Evolutionary conservation across 2,888 invertebrate species (phyloP).

Genomic region (Augochlorella aurata): DNA sequence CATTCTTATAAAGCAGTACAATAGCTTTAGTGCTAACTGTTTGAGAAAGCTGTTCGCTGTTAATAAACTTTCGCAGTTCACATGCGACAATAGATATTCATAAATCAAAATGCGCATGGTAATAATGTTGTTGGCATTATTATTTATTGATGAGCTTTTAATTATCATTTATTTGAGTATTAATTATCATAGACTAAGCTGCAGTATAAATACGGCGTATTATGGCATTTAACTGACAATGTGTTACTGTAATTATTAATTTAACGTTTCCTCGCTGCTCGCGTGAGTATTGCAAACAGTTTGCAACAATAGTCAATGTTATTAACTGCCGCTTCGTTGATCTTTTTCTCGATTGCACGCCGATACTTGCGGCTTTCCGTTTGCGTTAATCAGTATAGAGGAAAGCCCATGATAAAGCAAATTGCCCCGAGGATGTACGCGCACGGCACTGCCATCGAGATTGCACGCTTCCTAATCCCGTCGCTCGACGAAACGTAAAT

Average conservation of each 20-base stretch:
- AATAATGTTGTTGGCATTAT: background rate
- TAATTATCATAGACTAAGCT: background rate
- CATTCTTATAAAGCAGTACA: too few relatives aligned
- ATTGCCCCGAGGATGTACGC: conserved; percentile 34
- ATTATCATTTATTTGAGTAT: background rate
- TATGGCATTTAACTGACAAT: background rate
- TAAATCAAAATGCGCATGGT: background rate
- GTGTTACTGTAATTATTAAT: too few relatives aligned
- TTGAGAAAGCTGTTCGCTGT: too few relatives aligned
- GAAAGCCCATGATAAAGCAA: conserved; percentile 23
- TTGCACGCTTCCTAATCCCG: conserved; percentile 26
- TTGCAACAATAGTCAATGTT: background rate
- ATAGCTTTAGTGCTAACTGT: too few relatives aligned
- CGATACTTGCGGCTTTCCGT: conserved; percentile 20
- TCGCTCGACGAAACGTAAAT: conserved; percentile 11
- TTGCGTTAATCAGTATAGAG: conserved; percentile 1
- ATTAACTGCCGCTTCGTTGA: background rate
- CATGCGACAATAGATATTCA: too few relatives aligned
- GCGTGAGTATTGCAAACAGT: background rate
- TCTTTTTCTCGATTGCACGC: background rate
- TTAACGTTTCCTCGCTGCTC: background rate
- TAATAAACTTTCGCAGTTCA: too few relatives aligned
- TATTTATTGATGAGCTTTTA: background rate
- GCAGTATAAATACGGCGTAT: background rate
- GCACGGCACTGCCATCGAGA: conserved; percentile 3